These are phyloP conservation scores for Oligia latruncula DNA, from an alignment of 2,888 invertebrate genomes.

Conservation along the genomic window DNA sequence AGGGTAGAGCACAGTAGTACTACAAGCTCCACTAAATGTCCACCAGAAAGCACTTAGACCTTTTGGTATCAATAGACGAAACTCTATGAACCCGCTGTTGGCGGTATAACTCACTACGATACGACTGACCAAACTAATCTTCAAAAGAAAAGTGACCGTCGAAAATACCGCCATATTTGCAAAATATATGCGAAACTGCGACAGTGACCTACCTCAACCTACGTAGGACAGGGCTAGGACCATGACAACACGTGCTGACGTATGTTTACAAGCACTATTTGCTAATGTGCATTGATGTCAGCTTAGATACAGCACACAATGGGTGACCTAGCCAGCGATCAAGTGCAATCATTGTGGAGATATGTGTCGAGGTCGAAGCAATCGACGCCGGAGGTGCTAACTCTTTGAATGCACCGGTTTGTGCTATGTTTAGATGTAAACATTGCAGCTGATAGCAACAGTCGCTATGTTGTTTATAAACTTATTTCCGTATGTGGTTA, in stretches of 20 bases:
- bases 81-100: background rate
- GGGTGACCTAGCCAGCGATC: constrained; percentile 42
- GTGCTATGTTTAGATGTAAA: constrained; percentile 24
- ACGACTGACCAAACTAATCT: background rate
- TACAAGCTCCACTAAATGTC: background rate
- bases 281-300: constrained; percentile 20
- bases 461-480: background rate
- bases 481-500: background rate
- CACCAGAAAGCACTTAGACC: background rate
- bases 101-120: background rate
- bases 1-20: background rate
- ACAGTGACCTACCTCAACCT: constrained; percentile 31
- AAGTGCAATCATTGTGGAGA: constrained; percentile 47
- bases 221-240: too few species aligned
- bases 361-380: constrained; percentile 44
- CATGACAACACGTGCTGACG: background rate
- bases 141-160: background rate
- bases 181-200: background rate
- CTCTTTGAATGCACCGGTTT: constrained; percentile 5
- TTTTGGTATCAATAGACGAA: background rate
- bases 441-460: background rate
- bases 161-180: background rate
- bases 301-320: constrained; percentile 25
- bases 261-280: constrained; percentile 1
- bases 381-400: constrained; percentile 27